Evolutionary conservation across 1,140 invertebrate species (phyloP).

Genomic region (Maniola jurtina): DNA sequence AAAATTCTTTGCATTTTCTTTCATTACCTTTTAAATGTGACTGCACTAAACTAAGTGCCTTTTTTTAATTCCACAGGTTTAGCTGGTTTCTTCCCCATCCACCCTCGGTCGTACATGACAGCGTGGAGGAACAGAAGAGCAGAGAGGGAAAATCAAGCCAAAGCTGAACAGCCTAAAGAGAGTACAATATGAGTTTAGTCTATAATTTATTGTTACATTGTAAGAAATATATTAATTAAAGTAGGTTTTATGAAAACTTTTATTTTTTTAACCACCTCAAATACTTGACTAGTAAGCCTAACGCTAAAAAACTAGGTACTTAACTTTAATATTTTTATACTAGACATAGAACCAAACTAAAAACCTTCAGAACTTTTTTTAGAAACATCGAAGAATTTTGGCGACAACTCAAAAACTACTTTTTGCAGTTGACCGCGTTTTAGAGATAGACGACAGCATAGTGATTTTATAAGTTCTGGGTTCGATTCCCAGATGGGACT

Average conservation of each 20-base stretch:
- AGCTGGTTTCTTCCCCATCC: slow-evolving; percentile 85
- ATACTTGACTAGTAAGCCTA: background rate
- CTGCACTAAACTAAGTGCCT: too few species aligned
- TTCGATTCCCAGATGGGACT: too few species aligned
- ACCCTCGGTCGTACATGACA: slow-evolving; percentile 84
- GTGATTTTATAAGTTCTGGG: too few species aligned
- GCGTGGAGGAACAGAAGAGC: slow-evolving; percentile 83
- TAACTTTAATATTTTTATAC: too few species aligned
- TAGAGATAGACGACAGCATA: too few species aligned
- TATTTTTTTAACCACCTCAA: background rate
- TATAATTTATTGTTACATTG: slow-evolving; percentile 24
- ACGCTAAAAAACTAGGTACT: background rate
- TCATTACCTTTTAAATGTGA: too few species aligned
- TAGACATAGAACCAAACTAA: too few species aligned
- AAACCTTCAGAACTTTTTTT: too few species aligned
- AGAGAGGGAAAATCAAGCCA: slow-evolving; percentile 46
- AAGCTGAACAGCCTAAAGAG: slow-evolving; percentile 40
- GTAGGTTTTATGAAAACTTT: background rate
- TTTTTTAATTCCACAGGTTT: slow-evolving; percentile 75
- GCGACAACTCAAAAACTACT: too few species aligned
- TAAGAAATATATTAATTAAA: slow-evolving; percentile 26
- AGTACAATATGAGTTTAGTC: slow-evolving; percentile 35
- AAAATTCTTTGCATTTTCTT: too few species aligned
- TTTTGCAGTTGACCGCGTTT: too few species aligned
- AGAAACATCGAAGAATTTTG: too few species aligned